Base-by-base conservation (phyloP, 1,140 invertebrate genomes). In the Daktulosphaira vitifoliae region DNA sequence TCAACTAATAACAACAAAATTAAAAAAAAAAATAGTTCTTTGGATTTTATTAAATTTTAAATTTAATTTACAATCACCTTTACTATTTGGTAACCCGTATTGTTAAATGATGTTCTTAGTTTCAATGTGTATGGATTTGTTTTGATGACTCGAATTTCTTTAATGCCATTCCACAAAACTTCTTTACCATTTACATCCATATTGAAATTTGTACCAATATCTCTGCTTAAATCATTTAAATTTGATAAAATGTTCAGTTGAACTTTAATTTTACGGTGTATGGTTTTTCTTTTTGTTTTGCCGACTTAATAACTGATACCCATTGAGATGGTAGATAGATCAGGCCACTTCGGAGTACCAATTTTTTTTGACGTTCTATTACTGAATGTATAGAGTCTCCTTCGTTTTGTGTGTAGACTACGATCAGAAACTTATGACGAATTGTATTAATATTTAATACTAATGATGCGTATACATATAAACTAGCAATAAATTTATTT, bases 401-500 rank as follows among this genome's bases (percentile, higher is more conserved):
- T 67, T 77, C 73, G 66, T 76, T 77, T 69, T 77, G 74, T 20
- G 75, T 73, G 65, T 78, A 75, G n/a, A 74, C 75, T 13, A 68
- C 65, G 62, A 75, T 73, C n/a, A 77, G 67, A 71, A 72, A 77
- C 53, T 77, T 77, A 67, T 76, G 76, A 22, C 51, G 68, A 29
- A 68, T 69, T 39, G 53, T 33, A 8, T 65, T 51, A 5, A 68
- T 51, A 29, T 65, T 52, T 22, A 51, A 62, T 52, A 38, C 42
- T 26, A 26, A 38, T 25, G 33, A 25, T 7, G 51, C 46, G 22
- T 46, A 46, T 16, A n/a, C n/a, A n/a, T n/a, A 66, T 46, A 37
- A 66, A 67, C 26, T n/a, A 18, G 37, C 23, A 44, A 67, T 39
- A 26, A 39, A 52, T 67, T 52, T 52, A 42, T 67, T 67, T 62